A percentile compares a stretch with the other conserved stretches of the same genome.
phyloP scores from a whole-genome alignment of 37 sponge, comb jelly and placozoan species.

The Tethya wilhelma region DNA sequence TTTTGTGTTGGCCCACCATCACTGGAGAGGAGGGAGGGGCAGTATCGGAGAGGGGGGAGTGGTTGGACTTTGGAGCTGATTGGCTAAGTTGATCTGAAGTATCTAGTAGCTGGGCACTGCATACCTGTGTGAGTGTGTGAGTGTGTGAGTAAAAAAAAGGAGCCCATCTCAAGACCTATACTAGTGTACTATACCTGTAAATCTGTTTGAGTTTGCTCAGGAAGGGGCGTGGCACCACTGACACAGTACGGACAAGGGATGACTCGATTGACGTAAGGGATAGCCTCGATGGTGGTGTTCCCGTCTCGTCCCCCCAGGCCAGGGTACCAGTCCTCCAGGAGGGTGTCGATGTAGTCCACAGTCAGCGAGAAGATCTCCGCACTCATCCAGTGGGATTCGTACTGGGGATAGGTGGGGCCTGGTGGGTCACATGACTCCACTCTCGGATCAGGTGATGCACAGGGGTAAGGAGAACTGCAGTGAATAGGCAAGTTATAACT shows the following conservation, averaged over 20 bases:
- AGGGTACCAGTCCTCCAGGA: slow-evolving; percentile 95
- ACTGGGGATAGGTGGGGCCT: slow-evolving; percentile 28
- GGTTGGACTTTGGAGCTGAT: too few species aligned
- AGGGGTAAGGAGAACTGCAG: neutral
- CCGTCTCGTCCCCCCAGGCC: slow-evolving; percentile 75
- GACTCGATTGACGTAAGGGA: slow-evolving; percentile 83
- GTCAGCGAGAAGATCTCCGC: slow-evolving; percentile 72
- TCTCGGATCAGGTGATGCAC: neutral
- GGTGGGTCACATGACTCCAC: neutral
- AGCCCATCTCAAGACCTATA: neutral
- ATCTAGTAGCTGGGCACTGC: too few species aligned
- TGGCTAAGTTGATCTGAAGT: too few species aligned
- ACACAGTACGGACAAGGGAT: slow-evolving; percentile 91
- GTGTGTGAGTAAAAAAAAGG: neutral
- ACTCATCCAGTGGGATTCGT: slow-evolving; percentile 72
- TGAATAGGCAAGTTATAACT: neutral
- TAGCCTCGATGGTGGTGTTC: slow-evolving; percentile 35
- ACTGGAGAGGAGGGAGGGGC: too few species aligned
- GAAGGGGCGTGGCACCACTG: slow-evolving; percentile 38
- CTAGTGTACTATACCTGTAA: neutral
- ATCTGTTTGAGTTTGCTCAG: neutral
- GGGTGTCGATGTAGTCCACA: slow-evolving; percentile 72
- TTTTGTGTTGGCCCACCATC: too few species aligned
- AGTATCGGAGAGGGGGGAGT: too few species aligned
- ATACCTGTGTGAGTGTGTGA: neutral